Percentiles rank a stretch among this genome's conserved stretches.
phyloP scores from a whole-genome alignment of 1,140 invertebrate species.

The Oreohelix idahoensis region DNA sequence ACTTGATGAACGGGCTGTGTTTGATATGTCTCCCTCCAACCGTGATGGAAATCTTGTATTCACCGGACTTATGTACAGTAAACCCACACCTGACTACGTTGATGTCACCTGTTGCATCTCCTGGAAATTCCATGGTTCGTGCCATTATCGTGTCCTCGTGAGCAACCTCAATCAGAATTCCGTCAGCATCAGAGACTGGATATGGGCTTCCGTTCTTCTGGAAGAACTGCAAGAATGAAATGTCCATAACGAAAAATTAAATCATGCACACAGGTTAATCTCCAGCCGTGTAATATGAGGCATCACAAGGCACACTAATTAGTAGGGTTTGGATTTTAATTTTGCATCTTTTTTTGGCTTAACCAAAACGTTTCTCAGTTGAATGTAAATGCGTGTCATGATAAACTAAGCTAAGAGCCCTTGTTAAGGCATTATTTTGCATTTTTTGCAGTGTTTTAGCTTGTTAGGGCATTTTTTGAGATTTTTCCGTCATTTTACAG shows the following conservation, averaged over 20 bases:
- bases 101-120: conserved; percentile 77
- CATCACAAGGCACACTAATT: too few relatives aligned
- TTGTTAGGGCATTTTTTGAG: too few relatives aligned
- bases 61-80: conserved; percentile 89
- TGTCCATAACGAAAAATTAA: neutral
- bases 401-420: too few relatives aligned
- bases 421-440: too few relatives aligned
- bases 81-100: conserved; percentile 91
- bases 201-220: conserved; percentile 93
- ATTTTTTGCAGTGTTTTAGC: too few relatives aligned
- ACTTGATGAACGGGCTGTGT: conserved; percentile 80
- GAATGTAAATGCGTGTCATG: too few relatives aligned
- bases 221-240: conserved; percentile 80
- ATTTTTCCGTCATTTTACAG: too few relatives aligned
- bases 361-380: too few relatives aligned
- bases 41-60: conserved; percentile 88
- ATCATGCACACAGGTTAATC: too few relatives aligned
- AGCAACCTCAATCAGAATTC: conserved; percentile 87
- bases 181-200: conserved; percentile 91
- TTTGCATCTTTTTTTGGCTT: too few relatives aligned
- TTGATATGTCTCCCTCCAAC: conserved; percentile 82
- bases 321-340: too few relatives aligned
- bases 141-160: conserved; percentile 87
- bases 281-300: too few relatives aligned
- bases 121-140: conserved; percentile 87